These are phyloP conservation scores for Rattus rattus DNA, from an alignment of 2,113 vertebrate species.

Conservation along the genomic window DNA sequence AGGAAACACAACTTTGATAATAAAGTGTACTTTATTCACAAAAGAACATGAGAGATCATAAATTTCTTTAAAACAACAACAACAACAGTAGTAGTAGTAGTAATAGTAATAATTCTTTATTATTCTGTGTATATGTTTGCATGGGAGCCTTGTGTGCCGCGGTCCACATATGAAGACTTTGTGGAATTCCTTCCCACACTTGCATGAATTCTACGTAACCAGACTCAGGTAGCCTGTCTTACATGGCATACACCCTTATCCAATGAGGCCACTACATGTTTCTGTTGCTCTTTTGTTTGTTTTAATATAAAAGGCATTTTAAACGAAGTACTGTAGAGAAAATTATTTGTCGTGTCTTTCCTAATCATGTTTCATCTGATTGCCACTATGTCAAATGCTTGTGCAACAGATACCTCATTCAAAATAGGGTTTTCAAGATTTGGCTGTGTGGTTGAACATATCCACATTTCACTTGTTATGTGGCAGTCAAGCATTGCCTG, in stretches of 20 bases:
- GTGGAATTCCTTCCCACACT: not conserved
- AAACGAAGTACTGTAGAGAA: not conserved
- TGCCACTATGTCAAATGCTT: accelerated
- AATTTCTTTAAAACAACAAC: not conserved
- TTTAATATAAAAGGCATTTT: not conserved
- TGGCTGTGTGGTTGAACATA: not conserved
- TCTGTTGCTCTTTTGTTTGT: not conserved
- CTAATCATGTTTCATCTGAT: not conserved
- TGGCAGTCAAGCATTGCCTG: not conserved
- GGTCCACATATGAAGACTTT: not conserved
- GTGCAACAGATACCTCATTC: not conserved
- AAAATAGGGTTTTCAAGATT: not conserved
- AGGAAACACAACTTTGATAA: not conserved
- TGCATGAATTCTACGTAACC: not conserved
- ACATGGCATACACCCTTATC: not conserved
- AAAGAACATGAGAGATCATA: not conserved
- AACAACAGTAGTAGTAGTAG: no score
- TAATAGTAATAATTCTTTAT: no score
- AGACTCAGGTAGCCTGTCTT: not conserved
- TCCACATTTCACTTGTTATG: not conserved
- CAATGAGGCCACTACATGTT: not conserved
- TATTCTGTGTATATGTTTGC: not conserved
- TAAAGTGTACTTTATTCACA: not conserved
- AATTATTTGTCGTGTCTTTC: not conserved
- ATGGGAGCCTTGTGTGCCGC: not conserved